These are phyloP conservation scores for Periophthalmodon schlosseri DNA, from an alignment of 2,113 vertebrate genomes.

Conservation along the genomic window DNA sequence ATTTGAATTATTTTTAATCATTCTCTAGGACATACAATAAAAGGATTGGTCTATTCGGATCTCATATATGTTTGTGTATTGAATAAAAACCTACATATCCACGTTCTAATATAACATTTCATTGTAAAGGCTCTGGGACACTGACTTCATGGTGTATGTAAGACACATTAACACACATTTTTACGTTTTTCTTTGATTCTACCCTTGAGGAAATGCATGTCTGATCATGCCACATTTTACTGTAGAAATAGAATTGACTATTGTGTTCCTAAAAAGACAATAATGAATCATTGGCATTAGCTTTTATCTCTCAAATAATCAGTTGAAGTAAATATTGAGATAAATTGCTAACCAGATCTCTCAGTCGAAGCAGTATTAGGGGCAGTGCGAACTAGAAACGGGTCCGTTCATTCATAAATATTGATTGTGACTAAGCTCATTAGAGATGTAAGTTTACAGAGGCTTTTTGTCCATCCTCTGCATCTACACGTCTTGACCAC, in stretches of 20 bases:
- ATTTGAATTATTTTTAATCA: too few relatives aligned
- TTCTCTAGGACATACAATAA: too few relatives aligned
- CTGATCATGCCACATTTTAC: not conserved
- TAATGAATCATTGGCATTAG: conserved; percentile 8
- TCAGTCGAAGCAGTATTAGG: conserved; percentile 9
- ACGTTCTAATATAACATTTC: too few relatives aligned
- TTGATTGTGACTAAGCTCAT: conserved; percentile 23
- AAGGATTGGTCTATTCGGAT: too few relatives aligned
- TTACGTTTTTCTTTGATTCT: not conserved
- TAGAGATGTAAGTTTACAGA: not conserved
- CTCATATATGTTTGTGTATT: too few relatives aligned
- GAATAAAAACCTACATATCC: too few relatives aligned
- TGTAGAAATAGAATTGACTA: not conserved
- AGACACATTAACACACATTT: too few relatives aligned
- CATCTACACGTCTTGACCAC: conserved; percentile 19
- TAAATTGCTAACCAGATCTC: not conserved
- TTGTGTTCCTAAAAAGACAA: not conserved
- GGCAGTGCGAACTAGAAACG: conserved; percentile 13
- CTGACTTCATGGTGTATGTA: too few relatives aligned
- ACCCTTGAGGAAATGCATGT: not conserved
- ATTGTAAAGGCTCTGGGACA: too few relatives aligned
- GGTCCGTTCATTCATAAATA: not conserved
- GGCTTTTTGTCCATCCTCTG: not conserved
- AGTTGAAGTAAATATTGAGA: not conserved
- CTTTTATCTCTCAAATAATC: not conserved